Evolutionary conservation across 2,888 invertebrate genomes (phyloP).

Genomic region (Drosophila gaucha): DNA sequence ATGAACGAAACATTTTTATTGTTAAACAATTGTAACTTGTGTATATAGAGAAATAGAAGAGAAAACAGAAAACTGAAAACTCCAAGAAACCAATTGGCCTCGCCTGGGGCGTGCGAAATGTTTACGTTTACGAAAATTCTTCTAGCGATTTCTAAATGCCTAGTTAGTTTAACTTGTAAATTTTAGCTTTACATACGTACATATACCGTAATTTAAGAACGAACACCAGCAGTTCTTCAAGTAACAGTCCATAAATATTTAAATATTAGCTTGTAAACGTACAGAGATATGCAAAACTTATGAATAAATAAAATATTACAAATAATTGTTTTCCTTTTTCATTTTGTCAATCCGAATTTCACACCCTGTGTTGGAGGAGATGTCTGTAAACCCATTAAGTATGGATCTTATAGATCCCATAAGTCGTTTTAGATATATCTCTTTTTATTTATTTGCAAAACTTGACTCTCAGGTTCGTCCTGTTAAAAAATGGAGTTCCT

Average conservation of each 20-base stretch:
- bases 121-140: conserved; percentile 44
- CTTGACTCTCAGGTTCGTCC: no score
- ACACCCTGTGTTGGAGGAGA: no score
- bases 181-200: conserved; percentile 79
- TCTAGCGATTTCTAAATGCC: conserved; percentile 64
- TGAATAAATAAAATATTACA: conserved; percentile 62
- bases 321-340: not conserved
- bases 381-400: no score
- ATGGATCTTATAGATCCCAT: no score
- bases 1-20: conserved; percentile 38
- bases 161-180: conserved; percentile 80
- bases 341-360: not conserved
- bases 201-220: conserved; percentile 51
- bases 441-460: no score
- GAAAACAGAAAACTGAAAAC: conserved; percentile 41
- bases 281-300: conserved; percentile 68
- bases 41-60: conserved; percentile 65
- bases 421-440: no score
- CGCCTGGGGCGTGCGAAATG: conserved; percentile 52
- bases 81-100: conserved; percentile 46
- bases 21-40: conserved; percentile 71
- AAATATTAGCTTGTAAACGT: conserved; percentile 69
- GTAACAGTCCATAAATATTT: conserved; percentile 76
- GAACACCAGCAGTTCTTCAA: conserved; percentile 61
- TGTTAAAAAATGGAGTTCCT: no score